A percentile compares a stretch with the other conserved stretches of the same genome.
Evolutionary conservation across 2,797 vertebrate species (phyloP).

Genomic region (Gouania willdenowi): DNA sequence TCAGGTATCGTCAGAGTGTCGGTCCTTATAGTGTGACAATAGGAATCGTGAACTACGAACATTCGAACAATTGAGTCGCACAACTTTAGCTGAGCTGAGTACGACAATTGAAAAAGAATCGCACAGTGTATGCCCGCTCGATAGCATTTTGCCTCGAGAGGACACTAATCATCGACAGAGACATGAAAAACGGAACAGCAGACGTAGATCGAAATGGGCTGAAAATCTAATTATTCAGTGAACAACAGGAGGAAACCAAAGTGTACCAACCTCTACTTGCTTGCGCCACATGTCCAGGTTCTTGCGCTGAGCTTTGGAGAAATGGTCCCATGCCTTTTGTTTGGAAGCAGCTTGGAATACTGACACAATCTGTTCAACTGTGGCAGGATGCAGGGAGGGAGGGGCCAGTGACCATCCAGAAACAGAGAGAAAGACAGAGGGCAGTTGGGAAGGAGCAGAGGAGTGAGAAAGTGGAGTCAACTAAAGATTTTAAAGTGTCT

Average conservation of each 20-base stretch:
- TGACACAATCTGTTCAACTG: conserved; percentile 99
- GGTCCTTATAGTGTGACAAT: too few species aligned
- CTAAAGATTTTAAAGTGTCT: conserved; percentile 69
- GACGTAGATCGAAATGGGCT: conserved; percentile 16
- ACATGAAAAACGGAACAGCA: conserved; percentile 16
- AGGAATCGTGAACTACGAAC: too few species aligned
- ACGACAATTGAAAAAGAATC: too few species aligned
- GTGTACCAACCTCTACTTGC: conserved; percentile 93
- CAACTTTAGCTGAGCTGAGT: too few species aligned
- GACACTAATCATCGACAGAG: conserved; percentile 2
- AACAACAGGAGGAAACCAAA: conserved; percentile 28
- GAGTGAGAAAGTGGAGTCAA: conserved; percentile 89
- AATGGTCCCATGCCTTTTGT: conserved; percentile 99
- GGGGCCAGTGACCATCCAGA: conserved; percentile 71
- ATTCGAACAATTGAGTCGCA: too few species aligned
- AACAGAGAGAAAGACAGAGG: conserved; percentile 68
- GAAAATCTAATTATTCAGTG: conserved; percentile 28
- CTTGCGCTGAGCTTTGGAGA: conserved; percentile 99
- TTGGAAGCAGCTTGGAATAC: conserved; percentile 98
- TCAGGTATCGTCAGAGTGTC: too few species aligned
- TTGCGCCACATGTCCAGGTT: conserved; percentile 99
- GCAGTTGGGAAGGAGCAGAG: conserved; percentile 84
- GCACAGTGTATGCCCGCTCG: too few species aligned
- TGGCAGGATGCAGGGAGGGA: conserved; percentile 69
- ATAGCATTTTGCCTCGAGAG: too few species aligned